Conservation (phyloP, 2,797 vertebrate species). For the Gallinago solitaria region DNA sequence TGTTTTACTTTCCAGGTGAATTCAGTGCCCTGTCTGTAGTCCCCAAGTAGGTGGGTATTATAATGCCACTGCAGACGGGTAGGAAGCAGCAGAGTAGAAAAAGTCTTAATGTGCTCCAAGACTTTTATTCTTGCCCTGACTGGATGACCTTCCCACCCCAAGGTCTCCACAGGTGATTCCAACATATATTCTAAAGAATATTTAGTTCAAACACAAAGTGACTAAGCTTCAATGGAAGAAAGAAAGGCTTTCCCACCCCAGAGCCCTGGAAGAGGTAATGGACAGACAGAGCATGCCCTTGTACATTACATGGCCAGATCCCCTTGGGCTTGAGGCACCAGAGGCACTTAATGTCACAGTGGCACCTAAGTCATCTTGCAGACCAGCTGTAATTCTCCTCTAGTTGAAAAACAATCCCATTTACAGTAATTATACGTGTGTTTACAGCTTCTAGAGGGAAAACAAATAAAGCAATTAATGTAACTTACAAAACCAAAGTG, state of each 20-base stretch:
- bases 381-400: background rate
- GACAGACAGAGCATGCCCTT: background rate
- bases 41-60: background rate
- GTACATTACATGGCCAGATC: background rate
- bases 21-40: background rate
- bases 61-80: background rate
- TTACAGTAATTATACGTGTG: background rate
- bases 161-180: background rate
- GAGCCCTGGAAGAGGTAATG: background rate
- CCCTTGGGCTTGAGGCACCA: background rate
- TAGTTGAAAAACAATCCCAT: background rate
- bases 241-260: background rate
- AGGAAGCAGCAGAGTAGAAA: background rate
- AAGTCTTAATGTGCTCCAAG: background rate
- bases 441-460: background rate
- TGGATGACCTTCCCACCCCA: background rate
- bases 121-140: background rate
- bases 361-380: background rate
- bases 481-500: background rate
- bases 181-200: background rate
- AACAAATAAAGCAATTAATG: background rate
- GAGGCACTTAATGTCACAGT: background rate
- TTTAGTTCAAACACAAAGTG: background rate
- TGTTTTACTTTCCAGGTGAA: background rate
- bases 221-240: background rate